A percentile compares a stretch with the other conserved stretches of the same genome.
phyloP scores from a whole-genome alignment of 2,797 vertebrate species.

The Pristis pectinata region DNA sequence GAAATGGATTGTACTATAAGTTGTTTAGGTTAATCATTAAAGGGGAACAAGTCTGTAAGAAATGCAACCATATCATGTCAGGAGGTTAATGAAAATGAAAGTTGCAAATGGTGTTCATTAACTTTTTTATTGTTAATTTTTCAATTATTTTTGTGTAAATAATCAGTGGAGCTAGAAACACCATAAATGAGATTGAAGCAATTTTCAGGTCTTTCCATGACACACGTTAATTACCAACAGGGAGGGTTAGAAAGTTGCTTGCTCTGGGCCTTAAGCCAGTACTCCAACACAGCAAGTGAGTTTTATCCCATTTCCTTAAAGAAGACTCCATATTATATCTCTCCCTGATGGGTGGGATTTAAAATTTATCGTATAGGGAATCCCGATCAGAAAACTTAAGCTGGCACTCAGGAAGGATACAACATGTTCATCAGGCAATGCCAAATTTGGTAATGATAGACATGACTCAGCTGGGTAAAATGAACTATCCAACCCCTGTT shows the following conservation, averaged over 20 bases:
- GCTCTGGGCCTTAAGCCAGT: neutral
- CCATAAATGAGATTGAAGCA: neutral
- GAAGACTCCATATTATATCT: neutral
- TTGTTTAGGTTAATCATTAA: neutral
- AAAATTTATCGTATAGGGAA: neutral
- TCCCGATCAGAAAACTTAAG: neutral
- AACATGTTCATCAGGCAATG: neutral
- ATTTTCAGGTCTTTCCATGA: neutral
- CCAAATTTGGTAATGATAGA: neutral
- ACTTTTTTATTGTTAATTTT: neutral
- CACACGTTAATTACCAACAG: neutral
- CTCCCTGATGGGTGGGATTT: neutral
- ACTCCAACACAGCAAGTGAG: neutral
- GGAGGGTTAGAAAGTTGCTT: neutral
- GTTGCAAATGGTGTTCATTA: neutral
- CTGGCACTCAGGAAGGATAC: neutral
- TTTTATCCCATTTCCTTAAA: neutral
- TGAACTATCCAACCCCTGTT: neutral
- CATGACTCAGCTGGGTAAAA: neutral
- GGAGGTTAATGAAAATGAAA: neutral
- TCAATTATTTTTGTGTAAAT: neutral
- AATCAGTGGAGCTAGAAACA: neutral
- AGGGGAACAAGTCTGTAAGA: neutral
- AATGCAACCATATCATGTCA: neutral
- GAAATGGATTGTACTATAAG: neutral